Base-by-base conservation (phyloP, 2,113 vertebrate species). In the Taxidea taxus region DNA sequence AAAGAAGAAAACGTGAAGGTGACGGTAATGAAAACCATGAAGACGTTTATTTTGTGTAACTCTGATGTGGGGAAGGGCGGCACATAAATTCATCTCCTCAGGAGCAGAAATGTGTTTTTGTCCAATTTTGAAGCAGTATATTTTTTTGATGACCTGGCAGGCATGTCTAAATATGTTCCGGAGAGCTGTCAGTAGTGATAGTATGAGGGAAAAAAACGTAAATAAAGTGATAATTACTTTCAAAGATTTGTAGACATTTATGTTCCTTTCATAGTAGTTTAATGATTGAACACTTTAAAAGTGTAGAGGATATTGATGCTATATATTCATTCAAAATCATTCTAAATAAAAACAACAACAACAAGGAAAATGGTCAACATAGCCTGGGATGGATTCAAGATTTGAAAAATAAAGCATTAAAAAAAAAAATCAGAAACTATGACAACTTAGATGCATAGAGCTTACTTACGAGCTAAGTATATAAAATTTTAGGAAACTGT, bases 221-320 rank as follows among this genome's bases (percentile, higher is more conserved):
- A 97, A 68, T 93, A 88, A 60, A 49, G n/a, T 94, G 34, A 87
- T 90, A 81, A 95, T 89, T 62, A 8, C 54, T 95, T 96, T 92
- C 6, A 97, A 97, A 92, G 39, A 75, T 27, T 51, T 74, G 20
- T 66, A 90, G n/a, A 29, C 9, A 80, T 86, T 70, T 94, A 51
- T 60, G 15, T 62, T 51, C 16, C 10, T 87, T 94, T 87, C 94
- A 23, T 93, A 94, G 78, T 47, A 93, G 0, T 74, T 96, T 87
- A 92, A 91, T 97, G 66, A 77, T 90, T 70, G n/a, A 60, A 13
- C 37, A 4, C 37, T 92, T 60, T 94, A 37, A 51, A 91, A 56
- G n/a, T 60, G 9, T 82, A 72, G 56, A 86, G 9, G 0, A 12
- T 47, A 86, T 94, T 5, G 87, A 60, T 89, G 77, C 42, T 25